Conservation (phyloP, 1,140 invertebrate species). For the Bombus fervidus region DNA sequence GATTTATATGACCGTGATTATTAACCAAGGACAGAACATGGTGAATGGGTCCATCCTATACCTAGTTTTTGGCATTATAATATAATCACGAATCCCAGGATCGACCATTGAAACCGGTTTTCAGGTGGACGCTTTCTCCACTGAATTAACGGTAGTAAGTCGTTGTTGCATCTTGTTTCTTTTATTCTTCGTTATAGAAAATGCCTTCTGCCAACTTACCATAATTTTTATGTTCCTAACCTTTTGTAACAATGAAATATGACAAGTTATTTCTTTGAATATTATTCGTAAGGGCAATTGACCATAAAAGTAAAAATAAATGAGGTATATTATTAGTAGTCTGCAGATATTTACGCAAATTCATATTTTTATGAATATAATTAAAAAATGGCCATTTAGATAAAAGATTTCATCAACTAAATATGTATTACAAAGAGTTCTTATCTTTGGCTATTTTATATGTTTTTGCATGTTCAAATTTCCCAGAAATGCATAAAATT, state of each 20-base stretch:
- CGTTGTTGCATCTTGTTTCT: neutral
- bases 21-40: no score
- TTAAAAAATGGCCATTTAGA: neutral
- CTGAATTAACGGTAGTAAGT: conserved; percentile 12
- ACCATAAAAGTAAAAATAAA: no score
- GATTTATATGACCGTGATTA: no score
- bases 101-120: conserved; percentile 43
- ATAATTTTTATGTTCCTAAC: neutral
- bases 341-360: no score
- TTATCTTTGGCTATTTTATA: neutral
- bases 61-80: no score
- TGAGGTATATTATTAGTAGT: no score
- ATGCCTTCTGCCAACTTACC: no score
- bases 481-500: neutral
- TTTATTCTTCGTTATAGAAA: neutral
- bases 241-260: neutral
- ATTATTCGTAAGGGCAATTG: no score
- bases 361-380: no score
- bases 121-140: neutral
- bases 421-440: neutral
- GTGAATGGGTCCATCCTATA: no score
- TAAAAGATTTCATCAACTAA: neutral
- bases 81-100: neutral
- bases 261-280: no score
- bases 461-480: neutral